Evolutionary conservation across 2,113 vertebrate genomes (phyloP), one percentile per base, ranked within the genome.

Genomic region (Okapia johnstoni): DNA sequence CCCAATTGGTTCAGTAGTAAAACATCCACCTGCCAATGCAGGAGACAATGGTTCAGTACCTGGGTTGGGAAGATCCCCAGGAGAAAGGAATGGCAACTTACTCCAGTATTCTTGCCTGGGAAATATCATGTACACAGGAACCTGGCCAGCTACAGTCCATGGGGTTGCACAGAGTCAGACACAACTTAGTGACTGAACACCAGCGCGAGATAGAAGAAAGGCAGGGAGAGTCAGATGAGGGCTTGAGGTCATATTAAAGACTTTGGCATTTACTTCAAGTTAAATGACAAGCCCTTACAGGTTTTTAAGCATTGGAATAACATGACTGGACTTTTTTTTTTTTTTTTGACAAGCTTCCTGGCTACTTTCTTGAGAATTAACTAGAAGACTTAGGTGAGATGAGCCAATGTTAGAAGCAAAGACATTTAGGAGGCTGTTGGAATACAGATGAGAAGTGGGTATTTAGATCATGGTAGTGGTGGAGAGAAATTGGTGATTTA

Each of bases 131-230:
- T 36, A 76, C 70, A 26, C 21, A 76, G 36, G 12, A 43, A 43
- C 12, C 70, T 43, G 70, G 40, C 40, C 21, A 26, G 21, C 70
- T 43, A 25, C 11, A 73, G 36, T 43, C 70, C 19, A 76, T 2
- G 2, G 70, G 40, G 12, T 43, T 76, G 23, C 70, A 43, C 5
- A 43, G 10, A 60, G 70, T 26, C 23, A 43, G 23, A 25, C 23
- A 43, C 40, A 26, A 7, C 12, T 76, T 76, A 43, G 23, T 43
- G 70, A 43, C 70, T 26, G 23, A 76, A 43, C 70, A 76, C 23
- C 70, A 26, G 23, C 6, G 0, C 0, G 3, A 76, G 12, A n/a
- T 0, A 30, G 30, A 30, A 7, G n/a, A 43, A 79, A 57, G 30
- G 48, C 36, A 9, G 1, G 5, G 6, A 88, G 36, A 50, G 13